Conservation (phyloP, 2,888 invertebrate species). For the Drosophila multiciliata region DNA sequence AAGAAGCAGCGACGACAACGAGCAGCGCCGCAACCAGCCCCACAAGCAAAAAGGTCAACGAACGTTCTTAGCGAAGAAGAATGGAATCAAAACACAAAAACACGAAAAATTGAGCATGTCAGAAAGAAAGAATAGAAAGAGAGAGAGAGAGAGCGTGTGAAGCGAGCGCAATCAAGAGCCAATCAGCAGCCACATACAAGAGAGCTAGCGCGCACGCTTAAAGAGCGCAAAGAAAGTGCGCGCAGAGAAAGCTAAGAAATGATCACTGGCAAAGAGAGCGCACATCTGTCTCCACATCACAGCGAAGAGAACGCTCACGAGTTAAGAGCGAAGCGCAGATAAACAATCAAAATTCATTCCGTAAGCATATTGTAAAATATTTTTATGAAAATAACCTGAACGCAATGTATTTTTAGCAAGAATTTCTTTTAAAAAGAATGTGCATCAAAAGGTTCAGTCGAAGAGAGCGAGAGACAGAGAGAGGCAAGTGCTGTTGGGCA, state of each 20-base stretch:
- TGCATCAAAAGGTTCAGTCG: constrained; percentile 36
- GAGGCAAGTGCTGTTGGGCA: neutral
- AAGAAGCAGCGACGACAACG: constrained; percentile 22
- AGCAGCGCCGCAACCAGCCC: constrained; percentile 52
- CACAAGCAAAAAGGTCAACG: constrained; percentile 80
- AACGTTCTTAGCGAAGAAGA: constrained; percentile 84
- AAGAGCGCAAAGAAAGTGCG: constrained; percentile 50
- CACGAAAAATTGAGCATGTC: constrained; percentile 71
- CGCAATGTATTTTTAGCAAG: constrained; percentile 55
- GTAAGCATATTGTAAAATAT: constrained; percentile 57
- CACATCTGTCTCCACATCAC: neutral
- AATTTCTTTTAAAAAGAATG: constrained; percentile 39
- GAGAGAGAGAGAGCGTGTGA: constrained; percentile 9
- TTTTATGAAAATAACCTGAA: constrained; percentile 52
- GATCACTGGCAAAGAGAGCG: constrained; percentile 33
- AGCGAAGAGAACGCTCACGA: constrained; percentile 1
- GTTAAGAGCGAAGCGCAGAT: constrained; percentile 2
- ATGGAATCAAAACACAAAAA: constrained; percentile 84
- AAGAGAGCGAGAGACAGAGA: constrained; percentile 2
- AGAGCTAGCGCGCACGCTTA: neutral
- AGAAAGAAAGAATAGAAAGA: constrained; percentile 42
- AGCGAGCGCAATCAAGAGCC: constrained; percentile 1
- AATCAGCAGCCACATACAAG: constrained; percentile 7
- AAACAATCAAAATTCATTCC: constrained; percentile 55
- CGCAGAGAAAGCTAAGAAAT: constrained; percentile 34